Percentiles rank a stretch among this genome's conserved stretches.
Conservation (phyloP, 2,797 vertebrate genomes). For the Eleutherodactylus coqui region DNA sequence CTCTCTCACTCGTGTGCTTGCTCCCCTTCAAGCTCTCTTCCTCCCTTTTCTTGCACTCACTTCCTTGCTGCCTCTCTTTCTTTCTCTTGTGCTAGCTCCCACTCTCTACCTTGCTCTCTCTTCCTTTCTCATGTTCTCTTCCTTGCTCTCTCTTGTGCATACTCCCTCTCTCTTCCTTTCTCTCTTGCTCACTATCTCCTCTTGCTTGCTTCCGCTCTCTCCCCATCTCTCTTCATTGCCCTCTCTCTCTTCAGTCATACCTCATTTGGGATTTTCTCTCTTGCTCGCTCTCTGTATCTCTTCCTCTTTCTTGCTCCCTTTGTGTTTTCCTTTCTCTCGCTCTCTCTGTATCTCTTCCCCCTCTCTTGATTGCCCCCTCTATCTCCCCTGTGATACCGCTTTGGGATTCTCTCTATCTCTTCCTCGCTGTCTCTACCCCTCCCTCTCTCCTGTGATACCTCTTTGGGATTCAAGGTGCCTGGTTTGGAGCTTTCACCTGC, state of each 20-base stretch:
- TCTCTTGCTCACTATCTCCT: neutral
- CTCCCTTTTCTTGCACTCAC: neutral
- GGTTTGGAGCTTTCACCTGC: slow-evolving; percentile 78
- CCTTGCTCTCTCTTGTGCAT: neutral
- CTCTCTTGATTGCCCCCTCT: neutral
- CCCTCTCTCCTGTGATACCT: slow-evolving; percentile 65
- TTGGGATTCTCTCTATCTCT: neutral
- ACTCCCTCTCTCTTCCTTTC: neutral
- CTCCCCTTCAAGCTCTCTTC: too few relatives aligned
- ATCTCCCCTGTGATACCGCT: too few relatives aligned
- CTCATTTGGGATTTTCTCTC: too few relatives aligned
- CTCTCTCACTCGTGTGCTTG: too few relatives aligned
- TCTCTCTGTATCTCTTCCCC: too few relatives aligned
- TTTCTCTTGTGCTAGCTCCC: too few relatives aligned
- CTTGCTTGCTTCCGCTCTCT: neutral
- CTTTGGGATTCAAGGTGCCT: slow-evolving; percentile 81
- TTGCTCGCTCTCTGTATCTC: slow-evolving; percentile 19
- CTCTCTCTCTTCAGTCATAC: too few relatives aligned
- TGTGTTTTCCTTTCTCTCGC: neutral
- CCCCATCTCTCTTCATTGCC: neutral
- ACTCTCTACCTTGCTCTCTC: too few relatives aligned
- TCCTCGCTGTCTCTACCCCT: neutral
- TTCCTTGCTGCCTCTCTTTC: neutral
- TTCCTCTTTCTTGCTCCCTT: neutral
- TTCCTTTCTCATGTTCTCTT: neutral